These are phyloP conservation scores for Apeltes quadracus DNA, from an alignment of 2,113 vertebrate genomes.

Conservation along the genomic window DNA sequence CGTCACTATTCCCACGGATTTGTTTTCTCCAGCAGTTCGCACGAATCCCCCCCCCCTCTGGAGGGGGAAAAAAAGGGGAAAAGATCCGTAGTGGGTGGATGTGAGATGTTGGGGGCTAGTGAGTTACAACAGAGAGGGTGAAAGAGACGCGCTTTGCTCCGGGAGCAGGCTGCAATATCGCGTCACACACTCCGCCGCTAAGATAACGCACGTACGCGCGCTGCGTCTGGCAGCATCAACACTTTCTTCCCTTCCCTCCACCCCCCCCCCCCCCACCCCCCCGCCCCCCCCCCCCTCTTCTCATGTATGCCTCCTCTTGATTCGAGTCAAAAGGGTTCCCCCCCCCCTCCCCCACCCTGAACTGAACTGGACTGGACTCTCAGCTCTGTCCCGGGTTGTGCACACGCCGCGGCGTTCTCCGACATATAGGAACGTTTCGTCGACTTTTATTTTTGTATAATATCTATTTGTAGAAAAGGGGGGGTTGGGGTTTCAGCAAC, in stretches of 20 bases:
- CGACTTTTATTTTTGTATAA: constrained; percentile 35
- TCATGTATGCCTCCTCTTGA: constrained; percentile 68
- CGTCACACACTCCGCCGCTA: constrained; percentile 82
- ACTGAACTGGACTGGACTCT: constrained; percentile 75
- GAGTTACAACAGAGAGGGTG: constrained; percentile 81
- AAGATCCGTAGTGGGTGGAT: constrained; percentile 83
- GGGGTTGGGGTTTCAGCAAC: not conserved
- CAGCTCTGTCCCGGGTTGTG: constrained; percentile 57
- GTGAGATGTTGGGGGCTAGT: constrained; percentile 81
- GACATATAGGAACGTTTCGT: constrained; percentile 55
- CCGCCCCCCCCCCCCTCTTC: constrained; percentile 37
- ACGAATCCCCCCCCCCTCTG: constrained; percentile 25
- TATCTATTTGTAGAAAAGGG: not conserved
- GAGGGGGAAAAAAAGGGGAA: constrained; percentile 15
- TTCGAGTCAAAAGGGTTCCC: constrained; percentile 75
- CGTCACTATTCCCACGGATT: constrained; percentile 64
- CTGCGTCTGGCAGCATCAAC: constrained; percentile 81
- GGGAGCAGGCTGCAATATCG: constrained; percentile 84
- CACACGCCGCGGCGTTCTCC: constrained; percentile 40
- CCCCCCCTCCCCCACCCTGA: constrained; percentile 10
- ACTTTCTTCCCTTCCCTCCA: constrained; percentile 70
- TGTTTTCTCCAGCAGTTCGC: constrained; percentile 65
- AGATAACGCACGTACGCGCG: constrained; percentile 83
- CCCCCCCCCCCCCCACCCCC: constrained; percentile 20
- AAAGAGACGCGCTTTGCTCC: constrained; percentile 77